Evolutionary conservation across 2,797 vertebrate genomes (phyloP).

Genomic region (Etheostoma perlongum): DNA sequence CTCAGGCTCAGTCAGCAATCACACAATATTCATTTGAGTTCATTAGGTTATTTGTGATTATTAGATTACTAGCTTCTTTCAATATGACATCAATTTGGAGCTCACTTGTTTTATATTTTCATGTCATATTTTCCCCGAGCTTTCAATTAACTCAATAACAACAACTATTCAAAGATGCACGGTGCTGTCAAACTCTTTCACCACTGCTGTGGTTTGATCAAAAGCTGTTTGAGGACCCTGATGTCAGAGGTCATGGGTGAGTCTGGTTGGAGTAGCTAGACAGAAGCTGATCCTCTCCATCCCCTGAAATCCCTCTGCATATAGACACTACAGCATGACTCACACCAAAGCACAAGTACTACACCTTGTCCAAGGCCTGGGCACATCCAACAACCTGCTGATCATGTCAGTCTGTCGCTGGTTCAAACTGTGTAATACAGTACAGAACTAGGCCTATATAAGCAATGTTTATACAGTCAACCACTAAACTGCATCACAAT

Average conservation of each 20-base stretch:
- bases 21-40: neutral
- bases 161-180: neutral
- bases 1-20: neutral
- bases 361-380: neutral
- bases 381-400: neutral
- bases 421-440: neutral
- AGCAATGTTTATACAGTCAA: neutral
- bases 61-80: neutral
- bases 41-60: neutral
- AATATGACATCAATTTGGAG: neutral
- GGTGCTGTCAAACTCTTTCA: neutral
- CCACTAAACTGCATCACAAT: neutral
- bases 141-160: neutral
- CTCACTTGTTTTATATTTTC: neutral
- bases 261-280: neutral
- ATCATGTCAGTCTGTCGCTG: neutral
- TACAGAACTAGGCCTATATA: neutral
- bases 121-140: neutral
- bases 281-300: slow-evolving; percentile 49
- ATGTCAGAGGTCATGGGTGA: slow-evolving; percentile 50
- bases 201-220: slow-evolving; percentile 2
- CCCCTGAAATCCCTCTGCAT: slow-evolving; percentile 28
- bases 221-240: slow-evolving; percentile 5
- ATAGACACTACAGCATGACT: slow-evolving; percentile 34
- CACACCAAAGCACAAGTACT: slow-evolving; percentile 4